phyloP scores from a whole-genome alignment of 2,888 invertebrate genomes.

The Nomada ferruginata region DNA sequence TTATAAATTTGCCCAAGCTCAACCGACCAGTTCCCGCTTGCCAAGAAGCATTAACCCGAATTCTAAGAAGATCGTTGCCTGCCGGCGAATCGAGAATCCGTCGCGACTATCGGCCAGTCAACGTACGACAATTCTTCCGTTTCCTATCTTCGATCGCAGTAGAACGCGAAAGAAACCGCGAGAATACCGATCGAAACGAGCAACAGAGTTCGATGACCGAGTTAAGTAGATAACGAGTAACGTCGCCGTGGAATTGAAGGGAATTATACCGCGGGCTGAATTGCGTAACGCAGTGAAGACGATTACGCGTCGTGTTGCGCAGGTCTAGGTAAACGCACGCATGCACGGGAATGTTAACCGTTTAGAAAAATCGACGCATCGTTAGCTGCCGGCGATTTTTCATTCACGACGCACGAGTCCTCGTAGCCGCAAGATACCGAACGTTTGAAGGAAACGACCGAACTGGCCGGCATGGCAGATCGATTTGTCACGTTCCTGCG shows the following conservation, averaged over 20 bases:
- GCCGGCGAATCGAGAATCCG: slow-evolving; percentile 15
- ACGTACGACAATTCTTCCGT: slow-evolving; percentile 66
- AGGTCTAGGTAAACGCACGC: slow-evolving; percentile 46
- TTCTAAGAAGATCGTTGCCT: slow-evolving; percentile 49
- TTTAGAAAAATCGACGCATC: not conserved
- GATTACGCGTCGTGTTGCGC: slow-evolving; percentile 46
- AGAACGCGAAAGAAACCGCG: slow-evolving; percentile 18
- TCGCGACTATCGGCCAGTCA: slow-evolving; percentile 53
- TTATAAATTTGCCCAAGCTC: slow-evolving; percentile 44
- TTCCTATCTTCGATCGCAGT: not conserved
- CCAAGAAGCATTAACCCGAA: slow-evolving; percentile 78
- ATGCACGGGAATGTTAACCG: slow-evolving; percentile 8
- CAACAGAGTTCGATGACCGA: slow-evolving; percentile 65
- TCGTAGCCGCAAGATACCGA: not conserved
- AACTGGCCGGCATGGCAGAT: not conserved
- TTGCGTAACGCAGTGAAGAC: slow-evolving; percentile 57
- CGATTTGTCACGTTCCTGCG: not conserved
- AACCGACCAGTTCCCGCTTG: slow-evolving; percentile 57
- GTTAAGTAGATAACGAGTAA: slow-evolving; percentile 62
- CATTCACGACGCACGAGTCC: too few species aligned
- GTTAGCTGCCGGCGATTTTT: too few species aligned
- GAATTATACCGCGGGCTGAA: slow-evolving; percentile 61
- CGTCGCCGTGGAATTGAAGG: slow-evolving; percentile 61
- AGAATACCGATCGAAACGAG: slow-evolving; percentile 32
- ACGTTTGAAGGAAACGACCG: too few species aligned